Conservation (phyloP, 2,888 invertebrate genomes). For the Ectemnius lituratus region DNA sequence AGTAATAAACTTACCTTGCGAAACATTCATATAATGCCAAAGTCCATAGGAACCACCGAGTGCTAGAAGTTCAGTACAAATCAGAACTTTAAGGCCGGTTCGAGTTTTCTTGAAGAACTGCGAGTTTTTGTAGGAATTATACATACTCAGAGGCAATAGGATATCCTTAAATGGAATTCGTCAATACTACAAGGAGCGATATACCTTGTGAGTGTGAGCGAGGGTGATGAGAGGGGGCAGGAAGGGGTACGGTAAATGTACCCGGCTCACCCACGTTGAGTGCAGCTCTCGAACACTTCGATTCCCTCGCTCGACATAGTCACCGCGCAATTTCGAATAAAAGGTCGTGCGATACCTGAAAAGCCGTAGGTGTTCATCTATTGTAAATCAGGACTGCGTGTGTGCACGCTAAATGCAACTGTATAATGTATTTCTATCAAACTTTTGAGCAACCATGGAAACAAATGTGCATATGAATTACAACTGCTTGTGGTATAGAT, state of each 20-base stretch:
- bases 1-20: conserved; percentile 81
- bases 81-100: conserved; percentile 78
- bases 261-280: conserved; percentile 31
- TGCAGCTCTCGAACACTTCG: conserved; percentile 28
- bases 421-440: conserved; percentile 3
- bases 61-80: conserved; percentile 81
- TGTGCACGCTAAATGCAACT: too few species aligned
- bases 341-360: too few species aligned
- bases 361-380: too few species aligned
- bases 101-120: conserved; percentile 77
- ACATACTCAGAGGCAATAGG: conserved; percentile 79
- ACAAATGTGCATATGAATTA: too few species aligned
- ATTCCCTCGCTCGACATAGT: conserved; percentile 22
- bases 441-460: too few species aligned
- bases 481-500: too few species aligned
- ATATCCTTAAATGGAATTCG: conserved; percentile 76
- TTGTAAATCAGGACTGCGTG: too few species aligned
- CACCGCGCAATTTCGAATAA: conserved; percentile 27
- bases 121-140: conserved; percentile 82
- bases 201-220: conserved; percentile 63
- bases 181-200: conserved; percentile 64
- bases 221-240: conserved; percentile 45
- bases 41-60: conserved; percentile 82
- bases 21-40: conserved; percentile 85
- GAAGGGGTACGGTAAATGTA: conserved; percentile 19